A percentile compares a stretch with the other conserved stretches of the same genome.
These are phyloP conservation scores for Cyanoliseus patagonus DNA, from an alignment of 2,113 vertebrate genomes.

Conservation along the genomic window DNA sequence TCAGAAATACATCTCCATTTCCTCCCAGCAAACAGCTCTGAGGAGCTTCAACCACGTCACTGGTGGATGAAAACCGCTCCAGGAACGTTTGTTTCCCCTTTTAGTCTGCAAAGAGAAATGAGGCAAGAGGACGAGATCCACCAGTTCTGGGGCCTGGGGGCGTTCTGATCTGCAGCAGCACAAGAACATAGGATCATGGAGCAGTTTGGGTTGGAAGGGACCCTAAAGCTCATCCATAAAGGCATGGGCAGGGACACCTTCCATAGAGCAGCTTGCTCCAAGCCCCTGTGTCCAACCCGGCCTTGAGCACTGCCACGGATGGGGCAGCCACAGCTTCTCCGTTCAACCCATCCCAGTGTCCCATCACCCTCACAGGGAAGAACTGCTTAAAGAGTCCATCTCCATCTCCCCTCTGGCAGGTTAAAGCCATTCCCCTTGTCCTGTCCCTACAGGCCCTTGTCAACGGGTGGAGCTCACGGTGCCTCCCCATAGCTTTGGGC, in stretches of 20 bases:
- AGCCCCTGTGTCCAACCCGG: neutral
- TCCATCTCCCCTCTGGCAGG: too few species aligned
- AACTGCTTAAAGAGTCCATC: neutral
- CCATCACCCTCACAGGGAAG: neutral
- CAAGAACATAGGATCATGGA: neutral
- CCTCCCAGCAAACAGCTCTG: neutral
- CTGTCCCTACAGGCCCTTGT: neutral
- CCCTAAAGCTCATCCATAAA: neutral
- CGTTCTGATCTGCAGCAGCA: fast-evolving
- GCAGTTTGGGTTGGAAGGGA: neutral
- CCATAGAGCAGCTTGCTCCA: neutral
- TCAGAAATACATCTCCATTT: neutral
- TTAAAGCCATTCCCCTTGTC: neutral
- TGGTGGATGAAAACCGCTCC: fast-evolving
- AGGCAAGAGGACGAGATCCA: neutral
- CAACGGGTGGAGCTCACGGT: neutral
- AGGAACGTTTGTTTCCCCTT: neutral
- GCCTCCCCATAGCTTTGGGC: neutral
- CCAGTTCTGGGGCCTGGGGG: neutral
- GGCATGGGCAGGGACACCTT: neutral
- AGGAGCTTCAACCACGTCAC: neutral
- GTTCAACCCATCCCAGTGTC: neutral
- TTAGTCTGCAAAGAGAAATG: neutral
- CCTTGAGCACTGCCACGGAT: neutral
- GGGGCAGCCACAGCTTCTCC: too few species aligned